Evolutionary conservation across 2,797 vertebrate genomes (phyloP), one percentile per base, ranked within the genome.

Genomic region (Chiloscyllium punctatum): DNA sequence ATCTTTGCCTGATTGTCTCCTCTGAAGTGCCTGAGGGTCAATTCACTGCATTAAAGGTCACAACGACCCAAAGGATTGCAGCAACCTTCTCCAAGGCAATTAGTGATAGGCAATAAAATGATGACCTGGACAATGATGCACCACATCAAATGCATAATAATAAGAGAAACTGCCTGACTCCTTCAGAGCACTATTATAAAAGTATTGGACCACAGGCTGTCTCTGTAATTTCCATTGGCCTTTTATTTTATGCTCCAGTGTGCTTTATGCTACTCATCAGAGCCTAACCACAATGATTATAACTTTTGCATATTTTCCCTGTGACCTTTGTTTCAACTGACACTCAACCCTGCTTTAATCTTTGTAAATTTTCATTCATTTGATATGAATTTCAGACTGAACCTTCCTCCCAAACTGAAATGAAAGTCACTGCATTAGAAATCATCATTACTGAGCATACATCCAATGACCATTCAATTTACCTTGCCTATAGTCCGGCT

Each of bases 401-500:
- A 5, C 37, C 23, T 27, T 48, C 69, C 21, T 72, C 51, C 69
- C 21, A 25, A 37, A 69, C 42, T 16, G 3, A 51, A 94, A 42
- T 94, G 69, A 51, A 72, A 51, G 69, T 94, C 25, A 94, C 42
- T 51, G n/a, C 42, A 94, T 37, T 42, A 71, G 66, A 71, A 15
- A 23, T 94, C n/a, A 0, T 94, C n/a, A 15, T 48, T 69, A 94
- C 91, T 68, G 37, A 33, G n/a, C 66, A 91, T 91, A 25, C 30
- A 91, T 62, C 27, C 30, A 1, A 42, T 72, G 71, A 94, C 42
- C 71, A 48, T 25, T 66, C 66, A 33, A 15, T 96, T 96, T 96
- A 99, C 98, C 98, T 97, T 96, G 95, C 96, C 96, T 97, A 74
- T 95, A 96, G 96, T 97, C 96, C 96, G 96, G 96, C 96, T 97